Conservation (phyloP, 2,888 invertebrate species). For the Chrysolina oricalcia region DNA sequence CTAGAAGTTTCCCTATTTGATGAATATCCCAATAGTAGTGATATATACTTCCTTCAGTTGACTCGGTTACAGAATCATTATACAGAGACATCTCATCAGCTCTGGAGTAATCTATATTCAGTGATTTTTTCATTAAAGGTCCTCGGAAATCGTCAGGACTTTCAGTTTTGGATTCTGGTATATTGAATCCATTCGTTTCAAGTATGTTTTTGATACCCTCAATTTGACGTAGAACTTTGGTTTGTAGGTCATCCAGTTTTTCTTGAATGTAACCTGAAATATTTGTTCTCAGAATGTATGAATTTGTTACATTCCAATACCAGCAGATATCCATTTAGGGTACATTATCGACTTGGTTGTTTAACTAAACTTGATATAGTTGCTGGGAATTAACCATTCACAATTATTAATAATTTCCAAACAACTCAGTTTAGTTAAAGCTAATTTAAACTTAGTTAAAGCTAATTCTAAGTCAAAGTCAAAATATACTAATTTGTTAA, state of each 20-base stretch:
- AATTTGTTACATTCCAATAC: too few species aligned
- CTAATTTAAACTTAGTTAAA: too few species aligned
- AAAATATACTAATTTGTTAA: too few species aligned
- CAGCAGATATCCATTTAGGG: too few species aligned
- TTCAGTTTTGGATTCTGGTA: slow-evolving; percentile 33
- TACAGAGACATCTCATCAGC: slow-evolving; percentile 59
- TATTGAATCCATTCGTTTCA: slow-evolving; percentile 40
- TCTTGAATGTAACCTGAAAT: slow-evolving; percentile 38
- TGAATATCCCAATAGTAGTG: slow-evolving; percentile 66
- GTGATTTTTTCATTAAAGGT: background rate
- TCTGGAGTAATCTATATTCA: slow-evolving; percentile 20
- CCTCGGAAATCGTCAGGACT: background rate
- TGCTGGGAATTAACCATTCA: too few species aligned
- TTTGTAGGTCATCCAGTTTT: slow-evolving; percentile 48
- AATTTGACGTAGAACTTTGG: slow-evolving; percentile 50
- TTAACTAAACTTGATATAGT: too few species aligned
- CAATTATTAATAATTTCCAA: too few species aligned
- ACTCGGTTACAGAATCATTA: slow-evolving; percentile 63
- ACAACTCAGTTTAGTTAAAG: too few species aligned
- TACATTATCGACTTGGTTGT: too few species aligned
- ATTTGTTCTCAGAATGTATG: background rate
- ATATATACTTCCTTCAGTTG: slow-evolving; percentile 61
- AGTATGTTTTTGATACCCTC: slow-evolving; percentile 51
- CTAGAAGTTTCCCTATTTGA: slow-evolving; percentile 59
- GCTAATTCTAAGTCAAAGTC: too few species aligned